Base-by-base conservation (phyloP, 2,113 vertebrate genomes). In the Anoura caudifer region DNA sequence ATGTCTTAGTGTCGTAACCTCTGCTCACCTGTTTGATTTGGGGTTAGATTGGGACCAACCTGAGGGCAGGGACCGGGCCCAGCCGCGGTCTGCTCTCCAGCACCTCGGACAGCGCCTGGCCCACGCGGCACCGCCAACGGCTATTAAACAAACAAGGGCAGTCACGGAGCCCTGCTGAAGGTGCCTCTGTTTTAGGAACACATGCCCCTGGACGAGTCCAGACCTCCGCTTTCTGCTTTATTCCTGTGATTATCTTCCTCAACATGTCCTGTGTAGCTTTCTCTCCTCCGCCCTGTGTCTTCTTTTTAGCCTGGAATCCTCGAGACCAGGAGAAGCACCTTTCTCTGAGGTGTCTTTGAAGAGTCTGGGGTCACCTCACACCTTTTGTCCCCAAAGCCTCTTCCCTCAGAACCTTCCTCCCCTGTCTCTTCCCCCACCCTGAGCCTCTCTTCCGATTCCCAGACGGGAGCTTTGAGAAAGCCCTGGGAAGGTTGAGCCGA, bases 61-160 rank as follows among this genome's bases (percentile, higher is more conserved):
- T 14, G 31, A 17, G 31, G 59, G 52, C 31, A 67, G 45, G 38
- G 2, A 1, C 38, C 2, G 56, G 83, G 36, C 38, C 77, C 3
- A 0, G 12, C 26, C 19, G 4, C 28, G 5, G 2, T 6, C 0
- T 0, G 28, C 8, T 31, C 47, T 75, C 9, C 8, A 50, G 75
- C 13, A 24, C n/a, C 41, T 54, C 3, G 2, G 61, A 36, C 24
- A 31, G 43, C 12, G 7, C 20, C 28, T 5, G 52, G 36, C 54
- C 52, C n/a, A 52, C 38, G 1, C 24, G 0, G 17, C 33, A 75
- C 38, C 19, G n/a, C 12, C 6, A 9, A 20, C 7, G 1, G 26
- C 38, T 63, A 13, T 13, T 4, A 13, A 13, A 26, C 22, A 59
- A 59, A 17, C 24, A 26, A 31, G 24, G 2, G 17, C 5, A 15